Evolutionary conservation across 2,888 invertebrate genomes (phyloP).

Genomic region (Leptodirus hochenwartii): DNA sequence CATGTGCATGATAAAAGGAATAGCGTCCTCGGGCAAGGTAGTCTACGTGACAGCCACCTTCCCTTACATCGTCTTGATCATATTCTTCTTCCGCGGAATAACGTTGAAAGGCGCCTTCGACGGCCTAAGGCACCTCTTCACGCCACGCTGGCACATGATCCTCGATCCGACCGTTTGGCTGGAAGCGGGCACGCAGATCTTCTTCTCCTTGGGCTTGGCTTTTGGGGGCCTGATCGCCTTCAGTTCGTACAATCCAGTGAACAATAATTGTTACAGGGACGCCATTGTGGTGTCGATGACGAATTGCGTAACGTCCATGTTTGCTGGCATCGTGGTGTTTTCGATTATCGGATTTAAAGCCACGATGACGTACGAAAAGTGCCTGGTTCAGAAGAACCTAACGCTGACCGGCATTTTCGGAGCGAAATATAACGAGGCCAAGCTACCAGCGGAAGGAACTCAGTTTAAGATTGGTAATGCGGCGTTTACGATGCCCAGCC

Average conservation of each 20-base stretch:
- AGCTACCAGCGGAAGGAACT: slow-evolving; percentile 37
- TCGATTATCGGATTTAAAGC: slow-evolving; percentile 89
- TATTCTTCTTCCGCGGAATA: slow-evolving; percentile 90
- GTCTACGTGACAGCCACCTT: slow-evolving; percentile 94
- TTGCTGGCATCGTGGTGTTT: slow-evolving; percentile 91
- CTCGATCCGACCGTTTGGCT: slow-evolving; percentile 92
- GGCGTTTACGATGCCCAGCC: slow-evolving; percentile 39
- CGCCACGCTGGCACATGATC: slow-evolving; percentile 81
- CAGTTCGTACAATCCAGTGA: slow-evolving; percentile 90
- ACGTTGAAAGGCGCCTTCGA: slow-evolving; percentile 69
- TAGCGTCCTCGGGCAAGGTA: slow-evolving; percentile 91
- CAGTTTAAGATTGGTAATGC: slow-evolving; percentile 31
- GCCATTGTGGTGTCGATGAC: slow-evolving; percentile 83
- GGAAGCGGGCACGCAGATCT: slow-evolving; percentile 94
- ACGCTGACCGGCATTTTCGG: slow-evolving; percentile 41
- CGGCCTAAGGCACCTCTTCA: slow-evolving; percentile 75
- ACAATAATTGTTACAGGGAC: slow-evolving; percentile 90
- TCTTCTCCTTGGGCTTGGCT: slow-evolving; percentile 87
- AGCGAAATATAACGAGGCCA: slow-evolving; percentile 26
- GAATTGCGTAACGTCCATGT: slow-evolving; percentile 90
- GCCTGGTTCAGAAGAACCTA: slow-evolving; percentile 42
- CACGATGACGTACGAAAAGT: slow-evolving; percentile 64
- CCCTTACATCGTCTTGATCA: slow-evolving; percentile 86
- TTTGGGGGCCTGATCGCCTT: slow-evolving; percentile 94
- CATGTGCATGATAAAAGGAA: slow-evolving; percentile 94